Evolutionary conservation across 92 coral and sea anemone species (phyloP).

Genomic region (Epizoanthus scotinus): DNA sequence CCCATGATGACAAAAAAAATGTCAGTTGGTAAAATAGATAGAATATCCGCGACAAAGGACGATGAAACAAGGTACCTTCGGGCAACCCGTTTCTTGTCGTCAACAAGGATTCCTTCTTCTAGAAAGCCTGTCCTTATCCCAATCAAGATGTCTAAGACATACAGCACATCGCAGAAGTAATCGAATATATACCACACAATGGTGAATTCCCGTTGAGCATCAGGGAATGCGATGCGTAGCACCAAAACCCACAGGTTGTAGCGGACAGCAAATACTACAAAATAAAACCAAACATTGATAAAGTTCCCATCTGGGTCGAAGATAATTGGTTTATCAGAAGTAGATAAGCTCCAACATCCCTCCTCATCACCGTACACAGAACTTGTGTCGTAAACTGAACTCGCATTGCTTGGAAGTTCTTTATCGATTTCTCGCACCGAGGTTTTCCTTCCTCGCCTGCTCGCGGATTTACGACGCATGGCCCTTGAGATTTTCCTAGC

Average conservation of each 20-base stretch:
- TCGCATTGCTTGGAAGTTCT: slow-evolving; percentile 13
- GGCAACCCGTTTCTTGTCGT: slow-evolving; percentile 55
- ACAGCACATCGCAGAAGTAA: slow-evolving; percentile 79
- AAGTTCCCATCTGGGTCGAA: slow-evolving; percentile 85
- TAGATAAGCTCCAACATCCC: slow-evolving; percentile 12
- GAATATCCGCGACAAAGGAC: slow-evolving; percentile 67
- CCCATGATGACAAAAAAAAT: slow-evolving; percentile 72
- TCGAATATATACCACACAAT: slow-evolving; percentile 82
- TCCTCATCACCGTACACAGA: slow-evolving; percentile 48
- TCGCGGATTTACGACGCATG: slow-evolving; percentile 46
- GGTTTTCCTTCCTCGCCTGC: slow-evolving; percentile 16
- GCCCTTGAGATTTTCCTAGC: slow-evolving; percentile 52
- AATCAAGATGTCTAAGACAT: slow-evolving; percentile 68
- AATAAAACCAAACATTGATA: slow-evolving; percentile 82
- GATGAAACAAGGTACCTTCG: slow-evolving; percentile 62
- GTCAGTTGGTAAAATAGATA: slow-evolving; percentile 83
- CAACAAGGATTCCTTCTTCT: slow-evolving; percentile 87
- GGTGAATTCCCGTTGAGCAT: slow-evolving; percentile 71
- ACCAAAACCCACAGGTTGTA: slow-evolving; percentile 93
- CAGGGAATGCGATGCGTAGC: slow-evolving; percentile 82
- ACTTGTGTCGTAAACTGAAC: slow-evolving; percentile 23
- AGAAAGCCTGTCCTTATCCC: slow-evolving; percentile 81
- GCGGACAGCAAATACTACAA: slow-evolving; percentile 83
- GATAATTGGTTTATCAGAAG: slow-evolving; percentile 53
- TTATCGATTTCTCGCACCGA: slow-evolving; percentile 20